Evolutionary conservation across 2,113 vertebrate genomes (phyloP), one percentile per base, ranked within the genome.

Genomic region (Echinops telfairi): DNA sequence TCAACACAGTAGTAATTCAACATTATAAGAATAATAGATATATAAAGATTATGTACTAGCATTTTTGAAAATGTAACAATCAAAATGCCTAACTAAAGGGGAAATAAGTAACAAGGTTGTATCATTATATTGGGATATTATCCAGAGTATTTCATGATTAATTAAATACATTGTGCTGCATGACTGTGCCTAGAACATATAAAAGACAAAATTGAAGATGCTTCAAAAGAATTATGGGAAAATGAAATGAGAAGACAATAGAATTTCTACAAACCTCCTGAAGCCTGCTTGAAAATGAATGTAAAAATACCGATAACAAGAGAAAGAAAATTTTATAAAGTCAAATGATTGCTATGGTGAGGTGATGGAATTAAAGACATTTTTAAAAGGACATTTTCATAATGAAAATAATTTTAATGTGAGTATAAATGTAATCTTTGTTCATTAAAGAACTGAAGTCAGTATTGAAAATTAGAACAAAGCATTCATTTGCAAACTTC

Each of bases 11-110:
- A 40, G 40, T 20, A 73, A 62, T 85, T 88, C 58, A 36, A 5
- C 31, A 80, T 57, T 33, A 8, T 36, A 88, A 80, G 66, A 68
- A 76, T 58, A 58, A 31, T 57, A 23, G 66, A 81, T 80, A 23
- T 81, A 58, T 23, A 53, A 58, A 68, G 25, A 47, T 60, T 83
- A 88, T 91, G 76, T 9, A 70, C 58, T 22, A 76, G 22, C 20
- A 38, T 76, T 93, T n/a, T 29, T 47, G 83, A 88, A 58, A n/a
- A 73, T 80, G 7, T 33, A 83, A 31, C 16, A 87, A 70, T 33
- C 15, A 70, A 87, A 88, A 76, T 66, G 57, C 57, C 73, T n/a
- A 57, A 2, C 14, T 80, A 38, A 66, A 92, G 83, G 90, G 90
- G 64, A 84, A 81, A 62, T 60, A 16, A 53, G 19, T 86, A 53